Percentiles rank a stretch among this genome's conserved stretches.
Conservation (phyloP, 2,797 vertebrate species). For the Acanthornis magna region DNA sequence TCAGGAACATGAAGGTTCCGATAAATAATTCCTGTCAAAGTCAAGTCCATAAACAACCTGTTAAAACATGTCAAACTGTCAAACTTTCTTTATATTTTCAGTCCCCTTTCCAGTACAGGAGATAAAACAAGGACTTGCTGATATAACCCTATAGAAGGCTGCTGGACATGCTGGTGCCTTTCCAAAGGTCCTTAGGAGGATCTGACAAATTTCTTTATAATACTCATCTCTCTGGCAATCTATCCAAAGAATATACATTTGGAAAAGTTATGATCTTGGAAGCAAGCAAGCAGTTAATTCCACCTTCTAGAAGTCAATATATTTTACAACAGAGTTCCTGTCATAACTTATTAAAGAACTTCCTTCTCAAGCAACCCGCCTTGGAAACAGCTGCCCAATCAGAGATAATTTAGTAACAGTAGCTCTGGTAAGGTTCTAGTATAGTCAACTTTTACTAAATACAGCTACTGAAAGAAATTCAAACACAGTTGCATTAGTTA, state of each 20-base stretch:
- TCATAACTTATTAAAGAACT: background rate
- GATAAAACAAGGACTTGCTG: background rate
- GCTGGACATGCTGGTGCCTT: background rate
- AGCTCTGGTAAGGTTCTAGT: background rate
- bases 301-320: background rate
- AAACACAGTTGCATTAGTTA: background rate
- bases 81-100: constrained; percentile 6
- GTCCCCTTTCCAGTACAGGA: background rate
- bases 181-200: background rate
- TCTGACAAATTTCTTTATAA: background rate
- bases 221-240: background rate
- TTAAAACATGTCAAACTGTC: constrained; percentile 30
- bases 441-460: background rate
- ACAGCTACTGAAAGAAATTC: background rate
- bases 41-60: constrained; percentile 19
- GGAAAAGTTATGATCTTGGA: background rate
- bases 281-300: background rate
- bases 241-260: background rate
- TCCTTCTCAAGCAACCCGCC: background rate
- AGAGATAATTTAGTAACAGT: background rate
- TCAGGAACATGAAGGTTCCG: background rate
- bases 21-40: constrained; percentile 25
- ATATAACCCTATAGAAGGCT: background rate
- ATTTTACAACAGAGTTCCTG: background rate
- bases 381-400: background rate